Percentiles rank a stretch among this genome's conserved stretches.
phyloP scores from a whole-genome alignment of 1,140 invertebrate genomes.

The Drosophila insularis region DNA sequence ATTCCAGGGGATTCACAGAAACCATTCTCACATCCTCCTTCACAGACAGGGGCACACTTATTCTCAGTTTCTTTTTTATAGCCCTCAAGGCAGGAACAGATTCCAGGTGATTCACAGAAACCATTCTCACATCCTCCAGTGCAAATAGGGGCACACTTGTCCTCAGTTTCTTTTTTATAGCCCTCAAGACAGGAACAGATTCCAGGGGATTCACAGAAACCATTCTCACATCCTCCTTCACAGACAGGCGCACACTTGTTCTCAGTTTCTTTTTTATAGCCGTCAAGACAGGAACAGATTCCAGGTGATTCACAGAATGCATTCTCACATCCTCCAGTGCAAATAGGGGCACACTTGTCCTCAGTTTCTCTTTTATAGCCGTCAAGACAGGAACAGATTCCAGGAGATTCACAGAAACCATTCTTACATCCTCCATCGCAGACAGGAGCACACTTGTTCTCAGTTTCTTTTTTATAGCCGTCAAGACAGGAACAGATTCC shows the following conservation, averaged over 20 bases:
- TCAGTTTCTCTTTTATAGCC: constrained; percentile 8
- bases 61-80: constrained; percentile 17
- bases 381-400: constrained; percentile 11
- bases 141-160: constrained; percentile 20
- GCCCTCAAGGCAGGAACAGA: neutral
- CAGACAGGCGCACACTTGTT: constrained; percentile 23
- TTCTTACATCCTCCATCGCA: constrained; percentile 29
- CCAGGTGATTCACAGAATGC: constrained; percentile 13
- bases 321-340: constrained; percentile 15
- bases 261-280: neutral
- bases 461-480: neutral
- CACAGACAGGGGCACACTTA: constrained; percentile 1
- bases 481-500: constrained; percentile 20
- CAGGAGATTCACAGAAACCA: constrained; percentile 28
- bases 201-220: constrained; percentile 23
- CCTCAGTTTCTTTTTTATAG: neutral
- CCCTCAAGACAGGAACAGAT: constrained; percentile 24
- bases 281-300: constrained; percentile 10
- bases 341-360: constrained; percentile 18
- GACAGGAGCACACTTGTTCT: constrained; percentile 19
- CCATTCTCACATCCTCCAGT: constrained; percentile 25
- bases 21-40: constrained; percentile 5
- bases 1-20: constrained; percentile 10
- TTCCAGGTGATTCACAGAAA: constrained; percentile 7
- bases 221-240: constrained; percentile 27